Percentiles rank a stretch among this genome's conserved stretches.
These are phyloP conservation scores for Drosophila kikkawai DNA, from an alignment of 1,140 invertebrate species.

Conservation along the genomic window DNA sequence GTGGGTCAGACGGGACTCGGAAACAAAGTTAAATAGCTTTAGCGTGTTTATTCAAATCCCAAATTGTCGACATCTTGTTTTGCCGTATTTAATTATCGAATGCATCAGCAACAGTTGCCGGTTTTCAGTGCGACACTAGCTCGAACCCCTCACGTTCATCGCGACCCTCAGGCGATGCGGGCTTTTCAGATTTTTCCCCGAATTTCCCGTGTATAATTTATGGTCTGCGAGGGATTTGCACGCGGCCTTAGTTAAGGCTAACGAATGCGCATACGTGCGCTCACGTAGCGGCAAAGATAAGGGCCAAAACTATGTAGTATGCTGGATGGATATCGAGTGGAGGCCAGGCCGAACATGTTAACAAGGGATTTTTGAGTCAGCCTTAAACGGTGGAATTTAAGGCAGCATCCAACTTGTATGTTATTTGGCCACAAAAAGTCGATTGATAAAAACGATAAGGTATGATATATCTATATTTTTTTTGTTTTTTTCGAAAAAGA, in stretches of 20 bases:
- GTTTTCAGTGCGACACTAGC: slow-evolving; percentile 39
- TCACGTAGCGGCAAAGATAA: slow-evolving; percentile 67
- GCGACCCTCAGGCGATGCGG: slow-evolving; percentile 51
- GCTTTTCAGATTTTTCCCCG: slow-evolving; percentile 42
- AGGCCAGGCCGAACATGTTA: slow-evolving; percentile 31
- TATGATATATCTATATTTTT: neutral
- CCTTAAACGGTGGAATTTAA: slow-evolving; percentile 16
- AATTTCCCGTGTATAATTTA: slow-evolving; percentile 68
- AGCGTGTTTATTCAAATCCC: slow-evolving; percentile 58
- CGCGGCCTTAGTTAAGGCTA: slow-evolving; percentile 70
- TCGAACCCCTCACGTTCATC: slow-evolving; percentile 57
- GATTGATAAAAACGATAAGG: slow-evolving; percentile 6
- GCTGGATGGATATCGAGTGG: slow-evolving; percentile 37
- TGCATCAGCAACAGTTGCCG: slow-evolving; percentile 68
- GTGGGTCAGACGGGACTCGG: slow-evolving; percentile 19
- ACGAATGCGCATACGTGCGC: slow-evolving; percentile 80
- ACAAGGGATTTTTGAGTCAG: slow-evolving; percentile 30
- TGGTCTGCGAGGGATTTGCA: slow-evolving; percentile 70
- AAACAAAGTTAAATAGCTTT: slow-evolving; percentile 57
- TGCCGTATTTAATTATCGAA: slow-evolving; percentile 79
- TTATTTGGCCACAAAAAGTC: neutral
- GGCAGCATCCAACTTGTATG: neutral
- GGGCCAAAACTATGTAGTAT: slow-evolving; percentile 48
- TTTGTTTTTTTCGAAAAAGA: neutral
- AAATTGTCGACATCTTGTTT: slow-evolving; percentile 62